Base-by-base conservation (phyloP, 1,140 invertebrate species). In the Drosophila seguyi region DNA sequence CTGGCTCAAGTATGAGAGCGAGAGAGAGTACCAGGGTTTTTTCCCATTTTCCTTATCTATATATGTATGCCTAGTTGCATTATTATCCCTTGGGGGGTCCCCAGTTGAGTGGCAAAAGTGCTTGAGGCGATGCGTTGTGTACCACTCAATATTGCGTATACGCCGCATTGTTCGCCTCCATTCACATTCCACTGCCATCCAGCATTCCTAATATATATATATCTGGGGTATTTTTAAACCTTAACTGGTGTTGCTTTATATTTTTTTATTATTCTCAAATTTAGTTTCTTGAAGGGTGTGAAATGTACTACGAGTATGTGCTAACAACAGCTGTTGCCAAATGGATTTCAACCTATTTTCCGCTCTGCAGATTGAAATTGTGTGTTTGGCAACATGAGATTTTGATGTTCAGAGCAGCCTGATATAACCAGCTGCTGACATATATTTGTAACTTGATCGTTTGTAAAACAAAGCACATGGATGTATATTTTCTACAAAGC, bases 341-440 rank as follows among this genome's bases (percentile, higher is more conserved):
- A 72, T 71, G 53, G 66, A 14, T 57, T 72, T 47, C 36, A 16
- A 27, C 27, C 61, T 48, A 20, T 63, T 34, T 57, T 69, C 14
- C 8, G 52, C 42, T 47, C 27, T 39, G 36, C 27, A 72, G 36
- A 45, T 38, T 42, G 55, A 41, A 71, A 63, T 50, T 66, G 75
- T 71, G 41, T 63, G 52, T 57, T 65, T 63, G 77, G 79, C 65
- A 76, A 81, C 72, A 81, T 65, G 78, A 81, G 78, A 81, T 65
- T 75, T 76, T 81, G 79, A 76, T 81, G 79, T 76, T 67, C 44
- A 11, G 29, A 14, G 34, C 16, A 38, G 60, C 60, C 52, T 81
- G 59, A 81, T 73, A 63, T 47, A 42, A 55, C 45, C 79, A 81
- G 75, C 62, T 81, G 79, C 59, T 76, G 44, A 45, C 38, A 57